Evolutionary conservation across 2,797 vertebrate species (phyloP).

Genomic region (Chromis chromis): DNA sequence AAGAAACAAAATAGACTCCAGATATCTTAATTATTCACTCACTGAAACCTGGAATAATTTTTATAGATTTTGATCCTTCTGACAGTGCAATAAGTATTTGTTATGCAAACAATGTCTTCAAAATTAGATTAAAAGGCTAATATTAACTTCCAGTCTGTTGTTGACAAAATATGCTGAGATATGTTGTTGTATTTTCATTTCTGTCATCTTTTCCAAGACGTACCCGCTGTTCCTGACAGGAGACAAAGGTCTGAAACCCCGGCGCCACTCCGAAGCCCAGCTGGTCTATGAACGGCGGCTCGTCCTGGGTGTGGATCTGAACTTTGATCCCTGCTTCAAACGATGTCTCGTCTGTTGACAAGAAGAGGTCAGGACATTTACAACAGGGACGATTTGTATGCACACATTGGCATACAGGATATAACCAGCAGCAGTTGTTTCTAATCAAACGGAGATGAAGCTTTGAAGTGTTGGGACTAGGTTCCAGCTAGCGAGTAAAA

Average conservation of each 20-base stretch:
- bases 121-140: background rate
- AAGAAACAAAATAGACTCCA: background rate
- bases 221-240: constrained; percentile 99
- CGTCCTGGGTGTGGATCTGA: constrained; percentile 98
- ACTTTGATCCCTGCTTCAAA: constrained; percentile 99
- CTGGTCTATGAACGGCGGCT: constrained; percentile 98
- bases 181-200: background rate
- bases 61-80: constrained; percentile 5
- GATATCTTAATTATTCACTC: background rate
- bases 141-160: background rate
- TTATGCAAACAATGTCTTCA: background rate
- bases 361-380: constrained; percentile 61
- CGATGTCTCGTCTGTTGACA: constrained; percentile 92
- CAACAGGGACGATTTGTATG: constrained; percentile 51
- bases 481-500: background rate
- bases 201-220: constrained; percentile 51
- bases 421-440: constrained; percentile 21
- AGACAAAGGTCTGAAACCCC: constrained; percentile 98
- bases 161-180: constrained; percentile 3
- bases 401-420: constrained; percentile 26
- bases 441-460: constrained; percentile 20
- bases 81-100: background rate
- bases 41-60: constrained; percentile 3
- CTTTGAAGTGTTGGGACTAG: background rate
- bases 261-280: constrained; percentile 97